A percentile compares a stretch with the other conserved stretches of the same genome.
These are phyloP conservation scores for Drosophila saltans DNA, from an alignment of 1,140 invertebrate genomes.

Conservation along the genomic window DNA sequence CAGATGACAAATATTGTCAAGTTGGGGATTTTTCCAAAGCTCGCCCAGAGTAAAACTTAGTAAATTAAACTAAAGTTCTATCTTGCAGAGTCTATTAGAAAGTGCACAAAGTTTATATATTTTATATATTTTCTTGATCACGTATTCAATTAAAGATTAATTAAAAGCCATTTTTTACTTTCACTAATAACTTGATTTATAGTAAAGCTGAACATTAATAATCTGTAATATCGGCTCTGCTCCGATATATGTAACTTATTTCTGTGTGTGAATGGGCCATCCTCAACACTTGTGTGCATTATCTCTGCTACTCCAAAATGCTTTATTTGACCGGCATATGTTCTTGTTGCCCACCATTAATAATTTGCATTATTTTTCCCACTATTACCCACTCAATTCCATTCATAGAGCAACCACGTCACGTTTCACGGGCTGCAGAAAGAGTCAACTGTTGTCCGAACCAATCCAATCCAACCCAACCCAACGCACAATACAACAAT, in stretches of 20 bases:
- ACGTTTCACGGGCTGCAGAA: conserved; percentile 25
- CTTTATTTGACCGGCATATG: neutral
- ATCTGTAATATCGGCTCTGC: too few species aligned
- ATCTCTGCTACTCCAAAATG: neutral
- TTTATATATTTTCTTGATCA: too few species aligned
- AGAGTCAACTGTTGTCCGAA: conserved; percentile 5
- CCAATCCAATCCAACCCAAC: neutral
- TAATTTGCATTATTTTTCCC: conserved; percentile 23
- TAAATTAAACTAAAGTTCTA: too few species aligned
- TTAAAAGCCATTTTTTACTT: too few species aligned
- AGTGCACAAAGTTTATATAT: too few species aligned
- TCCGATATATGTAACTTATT: too few species aligned
- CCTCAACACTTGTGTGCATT: neutral
- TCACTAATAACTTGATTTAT: too few species aligned
- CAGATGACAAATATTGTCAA: neutral
- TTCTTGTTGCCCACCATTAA: conserved; percentile 1
- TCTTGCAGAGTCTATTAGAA: too few species aligned
- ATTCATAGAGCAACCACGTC: conserved; percentile 17
- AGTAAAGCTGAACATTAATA: too few species aligned
- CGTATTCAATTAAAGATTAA: too few species aligned
- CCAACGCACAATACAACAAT: conserved; percentile 4
- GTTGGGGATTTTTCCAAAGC: too few species aligned
- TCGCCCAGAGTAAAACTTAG: too few species aligned
- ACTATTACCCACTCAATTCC: conserved; percentile 2
- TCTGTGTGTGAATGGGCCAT: neutral